A percentile compares a stretch with the other conserved stretches of the same genome.
Conservation (phyloP, 2,888 invertebrate species). For the Rotaria magnacalcarata region DNA sequence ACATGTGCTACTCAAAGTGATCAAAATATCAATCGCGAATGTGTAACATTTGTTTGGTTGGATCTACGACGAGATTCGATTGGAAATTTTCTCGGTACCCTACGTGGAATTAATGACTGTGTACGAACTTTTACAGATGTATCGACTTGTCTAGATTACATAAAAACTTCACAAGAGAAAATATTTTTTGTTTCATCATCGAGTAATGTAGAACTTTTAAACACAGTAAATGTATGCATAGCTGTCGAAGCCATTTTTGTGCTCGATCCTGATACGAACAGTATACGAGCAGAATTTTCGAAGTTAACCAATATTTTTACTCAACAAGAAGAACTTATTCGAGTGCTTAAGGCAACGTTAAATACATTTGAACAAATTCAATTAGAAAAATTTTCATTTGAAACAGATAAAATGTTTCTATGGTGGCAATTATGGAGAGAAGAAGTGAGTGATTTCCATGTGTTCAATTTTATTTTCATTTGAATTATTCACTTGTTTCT, state of each 20-base stretch:
- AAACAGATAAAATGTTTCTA: neutral
- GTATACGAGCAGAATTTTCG: neutral
- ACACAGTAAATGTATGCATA: neutral
- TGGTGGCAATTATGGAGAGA: conserved; percentile 12
- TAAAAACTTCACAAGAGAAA: neutral
- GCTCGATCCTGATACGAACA: neutral
- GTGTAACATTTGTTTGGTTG: neutral
- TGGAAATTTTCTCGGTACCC: neutral
- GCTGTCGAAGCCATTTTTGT: neutral
- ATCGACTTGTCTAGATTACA: neutral
- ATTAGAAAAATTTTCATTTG: neutral
- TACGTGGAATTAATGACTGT: neutral
- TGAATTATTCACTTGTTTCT: neutral
- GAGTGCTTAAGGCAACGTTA: neutral
- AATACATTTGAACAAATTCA: neutral
- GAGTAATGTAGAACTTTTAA: neutral
- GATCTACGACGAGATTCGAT: neutral
- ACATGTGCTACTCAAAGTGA: neutral
- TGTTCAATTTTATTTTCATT: neutral
- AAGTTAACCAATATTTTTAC: neutral
- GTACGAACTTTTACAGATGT: neutral
- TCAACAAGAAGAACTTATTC: neutral
- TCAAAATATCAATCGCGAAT: neutral
- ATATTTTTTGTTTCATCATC: neutral
- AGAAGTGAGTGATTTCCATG: neutral